Evolutionary conservation across 2,113 vertebrate genomes (phyloP), one percentile per base, ranked within the genome.

Genomic region (Redunca redunca): DNA sequence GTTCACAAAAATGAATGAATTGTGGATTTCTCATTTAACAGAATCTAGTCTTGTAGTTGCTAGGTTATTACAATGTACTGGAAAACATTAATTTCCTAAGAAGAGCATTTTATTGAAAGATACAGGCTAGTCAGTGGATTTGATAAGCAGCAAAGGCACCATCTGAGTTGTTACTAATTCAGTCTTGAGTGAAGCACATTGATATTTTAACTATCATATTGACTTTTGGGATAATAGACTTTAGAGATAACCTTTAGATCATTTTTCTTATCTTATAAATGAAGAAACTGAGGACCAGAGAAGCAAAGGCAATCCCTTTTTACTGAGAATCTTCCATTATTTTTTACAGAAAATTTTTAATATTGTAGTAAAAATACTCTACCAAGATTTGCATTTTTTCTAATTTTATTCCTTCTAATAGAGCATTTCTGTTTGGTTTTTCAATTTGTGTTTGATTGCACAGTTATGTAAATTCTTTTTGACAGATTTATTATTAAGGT

Each of bases 401-500:
- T 64, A 46, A 50, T 93, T 94, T 94, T 94, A 90, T 91, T 80
- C 50, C 55, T 78, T 78, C 57, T 52, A 81, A 36, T 92, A 53
- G 78, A 85, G 7, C 19, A 62, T 74, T 94, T 90, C 4, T 96
- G 33, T 60, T 53, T 95, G n/a, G n/a, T 58, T 50, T 90, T 40
- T 96, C 17, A 71, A 14, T 6, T 97, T 96, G 7, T 98, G 14
- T 92, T 95, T 94, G 71, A 82, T 93, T 93, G 43, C 81, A 36
- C 53, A 90, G 77, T 36, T 95, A 19, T 74, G 13, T 97, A 96
- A 98, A 84, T 91, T 84, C 23, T 93, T 97, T 97, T 15, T 14
- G 78, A 86, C 33, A 92, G 36, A 16, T 46, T 95, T 60, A 21
- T 95, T 95, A 78, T 83, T 93, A 93, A 78, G 74, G 13, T 21